Percentiles rank a stretch among this genome's conserved stretches.
Conservation (phyloP, 2,888 invertebrate species). For the Oeneis ivallda region DNA sequence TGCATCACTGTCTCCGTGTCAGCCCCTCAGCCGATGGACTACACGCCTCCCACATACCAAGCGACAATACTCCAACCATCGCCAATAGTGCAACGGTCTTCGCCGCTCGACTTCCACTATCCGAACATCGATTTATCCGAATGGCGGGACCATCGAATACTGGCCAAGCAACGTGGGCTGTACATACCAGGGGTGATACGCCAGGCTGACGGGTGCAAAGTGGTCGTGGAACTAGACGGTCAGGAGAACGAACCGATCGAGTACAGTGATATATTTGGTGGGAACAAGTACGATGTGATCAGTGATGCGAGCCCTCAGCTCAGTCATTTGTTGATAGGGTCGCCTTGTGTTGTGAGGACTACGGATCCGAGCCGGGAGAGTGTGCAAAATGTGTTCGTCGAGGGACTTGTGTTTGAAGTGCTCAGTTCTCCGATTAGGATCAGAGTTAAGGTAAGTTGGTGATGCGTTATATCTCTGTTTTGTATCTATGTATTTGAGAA, state of each 20-base stretch:
- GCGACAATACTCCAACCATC: conserved; percentile 65
- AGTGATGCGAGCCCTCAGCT: conserved; percentile 95
- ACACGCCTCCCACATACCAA: conserved; percentile 55
- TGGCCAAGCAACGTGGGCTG: conserved; percentile 91
- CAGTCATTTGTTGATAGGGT: conserved; percentile 89
- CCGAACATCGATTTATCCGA: conserved; percentile 92
- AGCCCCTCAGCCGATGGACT: conserved; percentile 57
- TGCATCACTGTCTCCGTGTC: conserved; percentile 48
- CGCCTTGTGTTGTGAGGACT: conserved; percentile 90
- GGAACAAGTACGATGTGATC: conserved; percentile 92
- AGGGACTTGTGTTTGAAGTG: conserved; percentile 87
- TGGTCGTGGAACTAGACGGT: conserved; percentile 92
- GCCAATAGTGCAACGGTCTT: conserved; percentile 71
- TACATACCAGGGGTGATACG: conserved; percentile 95
- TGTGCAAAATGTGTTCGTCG: conserved; percentile 89
- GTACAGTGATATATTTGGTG: conserved; percentile 89
- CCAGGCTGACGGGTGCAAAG: conserved; percentile 85
- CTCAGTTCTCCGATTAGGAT: conserved; percentile 74
- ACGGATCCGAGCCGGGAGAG: conserved; percentile 80
- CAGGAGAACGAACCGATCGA: conserved; percentile 85
- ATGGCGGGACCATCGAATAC: conserved; percentile 95
- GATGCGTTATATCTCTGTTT: not conserved
- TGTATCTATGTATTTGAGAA: not conserved
- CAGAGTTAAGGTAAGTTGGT: conserved; percentile 70
- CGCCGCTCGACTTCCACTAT: conserved; percentile 82